Conservation (phyloP, 2,888 invertebrate genomes). For the Opisthograptis luteolata region DNA sequence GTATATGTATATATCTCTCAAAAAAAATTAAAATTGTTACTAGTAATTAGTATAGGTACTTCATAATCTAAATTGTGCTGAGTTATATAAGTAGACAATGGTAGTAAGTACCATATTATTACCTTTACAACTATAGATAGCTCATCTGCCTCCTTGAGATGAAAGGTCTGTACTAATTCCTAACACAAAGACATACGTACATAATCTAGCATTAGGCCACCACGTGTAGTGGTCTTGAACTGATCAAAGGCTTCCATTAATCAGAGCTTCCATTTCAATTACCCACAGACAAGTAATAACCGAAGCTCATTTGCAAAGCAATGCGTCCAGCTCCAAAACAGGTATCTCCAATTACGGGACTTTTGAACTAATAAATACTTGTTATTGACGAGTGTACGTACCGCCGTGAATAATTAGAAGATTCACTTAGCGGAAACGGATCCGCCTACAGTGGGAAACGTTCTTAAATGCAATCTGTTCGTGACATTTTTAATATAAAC, state of each 20-base stretch:
- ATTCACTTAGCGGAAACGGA: slow-evolving; percentile 40
- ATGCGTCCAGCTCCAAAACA: slow-evolving; percentile 62
- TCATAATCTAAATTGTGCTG: no score
- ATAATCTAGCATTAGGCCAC: no score
- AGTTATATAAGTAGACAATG: no score
- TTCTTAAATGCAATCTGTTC: slow-evolving; percentile 43
- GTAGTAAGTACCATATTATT: no score
- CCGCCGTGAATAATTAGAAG: slow-evolving; percentile 46
- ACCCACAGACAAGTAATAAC: slow-evolving; percentile 56
- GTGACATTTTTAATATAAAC: slow-evolving; percentile 56
- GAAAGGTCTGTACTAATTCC: no score
- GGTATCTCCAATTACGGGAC: slow-evolving; percentile 68
- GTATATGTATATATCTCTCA: no score
- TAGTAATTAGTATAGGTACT: no score
- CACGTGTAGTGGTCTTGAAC: slow-evolving; percentile 41
- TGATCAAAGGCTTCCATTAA: slow-evolving; percentile 58
- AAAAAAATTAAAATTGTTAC: no score
- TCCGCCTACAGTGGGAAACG: slow-evolving; percentile 22
- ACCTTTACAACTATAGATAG: no score
- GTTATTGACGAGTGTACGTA: slow-evolving; percentile 43
- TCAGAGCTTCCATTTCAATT: slow-evolving; percentile 48
- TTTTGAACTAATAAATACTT: slow-evolving; percentile 56
- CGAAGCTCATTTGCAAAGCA: slow-evolving; percentile 51
- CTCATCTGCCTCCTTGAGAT: no score
- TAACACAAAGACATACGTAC: no score